Evolutionary conservation across 2,797 vertebrate species (phyloP).

Genomic region (Odontamblyopus lacepedii): DNA sequence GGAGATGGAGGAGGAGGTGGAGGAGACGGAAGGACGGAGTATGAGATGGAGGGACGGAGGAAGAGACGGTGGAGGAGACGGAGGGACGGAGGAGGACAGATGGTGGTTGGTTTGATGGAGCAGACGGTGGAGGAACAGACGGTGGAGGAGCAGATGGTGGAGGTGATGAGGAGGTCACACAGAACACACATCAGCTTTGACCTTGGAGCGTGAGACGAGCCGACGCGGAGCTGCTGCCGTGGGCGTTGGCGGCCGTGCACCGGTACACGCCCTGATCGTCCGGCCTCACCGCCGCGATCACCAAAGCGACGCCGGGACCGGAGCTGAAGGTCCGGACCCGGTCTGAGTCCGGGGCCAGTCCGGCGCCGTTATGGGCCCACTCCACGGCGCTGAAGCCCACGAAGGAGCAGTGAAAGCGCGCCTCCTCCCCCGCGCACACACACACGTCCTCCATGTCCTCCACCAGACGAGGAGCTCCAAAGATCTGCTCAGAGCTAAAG

Average conservation of each 20-base stretch:
- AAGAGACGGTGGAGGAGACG: background rate
- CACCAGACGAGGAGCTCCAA: slow-evolving; percentile 70
- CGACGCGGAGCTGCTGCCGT: slow-evolving; percentile 80
- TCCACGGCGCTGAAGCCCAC: slow-evolving; percentile 75
- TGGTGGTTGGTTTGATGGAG: slow-evolving; percentile 22
- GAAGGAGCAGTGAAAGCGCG: slow-evolving; percentile 85
- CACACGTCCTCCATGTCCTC: slow-evolving; percentile 81
- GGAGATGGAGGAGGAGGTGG: too few species aligned
- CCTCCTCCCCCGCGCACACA: slow-evolving; percentile 77
- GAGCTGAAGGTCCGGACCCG: slow-evolving; percentile 78
- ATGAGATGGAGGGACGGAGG: background rate
- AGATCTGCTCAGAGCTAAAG: background rate
- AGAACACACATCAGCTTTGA: slow-evolving; percentile 70
- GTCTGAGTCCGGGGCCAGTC: slow-evolving; percentile 69
- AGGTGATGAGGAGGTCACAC: slow-evolving; percentile 24
- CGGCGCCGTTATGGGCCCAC: slow-evolving; percentile 83
- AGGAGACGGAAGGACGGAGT: too few species aligned
- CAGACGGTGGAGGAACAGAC: slow-evolving; percentile 35
- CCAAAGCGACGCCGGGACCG: slow-evolving; percentile 78
- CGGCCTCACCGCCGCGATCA: slow-evolving; percentile 77
- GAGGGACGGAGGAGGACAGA: background rate
- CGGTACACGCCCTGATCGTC: slow-evolving; percentile 85
- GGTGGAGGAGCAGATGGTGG: background rate
- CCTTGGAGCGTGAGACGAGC: slow-evolving; percentile 89
- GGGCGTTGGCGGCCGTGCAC: slow-evolving; percentile 80